Conservation (phyloP, 2,888 invertebrate species). For the Epicampocera succincta region DNA sequence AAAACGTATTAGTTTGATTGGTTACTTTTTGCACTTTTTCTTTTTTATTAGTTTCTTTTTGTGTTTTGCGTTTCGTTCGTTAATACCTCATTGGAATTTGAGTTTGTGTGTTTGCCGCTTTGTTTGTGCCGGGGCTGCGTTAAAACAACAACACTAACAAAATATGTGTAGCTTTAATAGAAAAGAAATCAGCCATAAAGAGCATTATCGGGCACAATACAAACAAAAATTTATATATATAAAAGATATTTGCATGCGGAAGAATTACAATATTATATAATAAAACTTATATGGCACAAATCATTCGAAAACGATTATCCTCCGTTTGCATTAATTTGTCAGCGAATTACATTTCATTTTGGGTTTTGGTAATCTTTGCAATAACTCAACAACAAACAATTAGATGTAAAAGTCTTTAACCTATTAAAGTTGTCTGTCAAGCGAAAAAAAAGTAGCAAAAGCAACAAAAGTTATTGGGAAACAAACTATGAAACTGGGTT, state of each 20-base stretch:
- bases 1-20: conserved; percentile 25
- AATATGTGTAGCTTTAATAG: conserved; percentile 6
- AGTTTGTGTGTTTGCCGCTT: conserved; percentile 12
- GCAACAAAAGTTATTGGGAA: no score
- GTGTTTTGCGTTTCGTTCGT: conserved; percentile 5
- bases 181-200: conserved; percentile 35
- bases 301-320: conserved; percentile 53
- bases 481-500: no score
- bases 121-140: conserved; percentile 2
- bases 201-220: conserved; percentile 35
- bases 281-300: conserved; percentile 22
- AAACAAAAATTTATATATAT: not conserved
- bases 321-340: conserved; percentile 43
- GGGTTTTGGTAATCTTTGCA: not conserved
- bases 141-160: conserved; percentile 1
- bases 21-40: conserved; percentile 26
- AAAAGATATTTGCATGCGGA: conserved; percentile 55
- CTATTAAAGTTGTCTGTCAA: not conserved
- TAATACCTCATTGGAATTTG: conserved; percentile 27
- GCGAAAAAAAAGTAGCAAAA: no score
- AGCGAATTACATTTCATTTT: conserved; percentile 24
- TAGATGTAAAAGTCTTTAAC: not conserved
- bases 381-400: conserved; percentile 11
- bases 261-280: conserved; percentile 46
- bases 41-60: not conserved